Evolutionary conservation across 2,113 vertebrate species (phyloP), one percentile per base, ranked within the genome.

Genomic region (Psammodynastes pulverulentus): DNA sequence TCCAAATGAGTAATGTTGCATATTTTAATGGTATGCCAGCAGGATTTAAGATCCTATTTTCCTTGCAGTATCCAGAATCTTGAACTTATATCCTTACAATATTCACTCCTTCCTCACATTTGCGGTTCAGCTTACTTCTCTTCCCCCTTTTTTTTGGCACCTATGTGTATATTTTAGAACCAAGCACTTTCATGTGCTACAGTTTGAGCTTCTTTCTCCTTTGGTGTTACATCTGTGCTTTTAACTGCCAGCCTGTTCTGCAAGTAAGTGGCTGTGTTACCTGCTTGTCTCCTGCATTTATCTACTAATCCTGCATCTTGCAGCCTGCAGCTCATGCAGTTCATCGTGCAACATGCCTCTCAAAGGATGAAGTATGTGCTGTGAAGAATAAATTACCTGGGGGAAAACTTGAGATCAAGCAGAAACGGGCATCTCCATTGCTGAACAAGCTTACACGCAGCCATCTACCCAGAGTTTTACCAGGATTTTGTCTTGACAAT

Each of bases 401-500:
- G 17, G 98, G 98, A 96, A 99, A 99, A 97, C 98, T 98, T 26
- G 98, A 99, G 98, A 98, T 99, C 98, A 99, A 99, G 98, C 98
- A 99, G 97, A 99, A 99, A 97, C 99, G 98, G 98, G 98, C 98
- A 62, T 99, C 98, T 88, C 98, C 98, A 95, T 98, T 99, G 94
- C 97, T 99, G 97, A 98, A 98, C 98, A 99, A 99, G 96, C 98
- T 98, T 98, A 93, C 98, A 98, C 96, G 98, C 99, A 95, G 98
- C 98, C 98, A 99, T 99, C 98, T 98, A 98, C 96, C 98, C 98
- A 2, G 98, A 99, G 98, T 99, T 98, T 97, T 98, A 98, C 1
- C 98, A 99, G 98, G 98, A 99, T 98, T 99, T 99, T 92, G 98
- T 99, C 97, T 98, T 99, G 96, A 99, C 98, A 97, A 98, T 99